A percentile compares a stretch with the other conserved stretches of the same genome.
phyloP scores from a whole-genome alignment of 2,888 invertebrate species.

The Nomada fucata region DNA sequence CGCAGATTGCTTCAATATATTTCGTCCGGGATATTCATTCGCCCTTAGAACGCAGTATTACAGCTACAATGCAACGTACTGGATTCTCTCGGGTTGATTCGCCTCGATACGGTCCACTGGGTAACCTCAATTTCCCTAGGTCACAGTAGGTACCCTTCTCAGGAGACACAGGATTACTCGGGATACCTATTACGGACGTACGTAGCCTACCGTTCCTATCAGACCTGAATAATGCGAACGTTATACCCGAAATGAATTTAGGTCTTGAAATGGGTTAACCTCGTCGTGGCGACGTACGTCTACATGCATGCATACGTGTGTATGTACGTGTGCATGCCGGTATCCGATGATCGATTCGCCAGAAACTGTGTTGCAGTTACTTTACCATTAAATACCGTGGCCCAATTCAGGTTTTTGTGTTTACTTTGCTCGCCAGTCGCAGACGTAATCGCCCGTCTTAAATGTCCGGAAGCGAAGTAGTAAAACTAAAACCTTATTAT shows the following conservation, averaged over 20 bases:
- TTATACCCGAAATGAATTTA: slow-evolving; percentile 68
- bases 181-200: slow-evolving; percentile 66
- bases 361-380: background rate
- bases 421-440: background rate
- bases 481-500: too few species aligned
- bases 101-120: slow-evolving; percentile 69
- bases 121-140: slow-evolving; percentile 74
- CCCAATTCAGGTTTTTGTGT: background rate
- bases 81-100: slow-evolving; percentile 62
- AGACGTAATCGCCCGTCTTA: background rate
- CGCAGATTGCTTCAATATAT: slow-evolving; percentile 9
- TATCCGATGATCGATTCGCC: slow-evolving; percentile 1
- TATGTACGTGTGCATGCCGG: background rate
- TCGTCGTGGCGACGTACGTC: background rate
- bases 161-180: slow-evolving; percentile 68
- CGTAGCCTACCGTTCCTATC: slow-evolving; percentile 65
- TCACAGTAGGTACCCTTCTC: slow-evolving; percentile 65
- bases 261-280: slow-evolving; percentile 22
- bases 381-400: background rate
- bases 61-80: slow-evolving; percentile 58
- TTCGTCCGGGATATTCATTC: slow-evolving; percentile 22
- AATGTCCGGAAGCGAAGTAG: too few species aligned
- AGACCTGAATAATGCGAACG: slow-evolving; percentile 58
- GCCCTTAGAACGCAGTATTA: slow-evolving; percentile 35
- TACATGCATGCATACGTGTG: background rate